phyloP scores from a whole-genome alignment of 2,797 vertebrate species.

The Adelosebastes latens region DNA sequence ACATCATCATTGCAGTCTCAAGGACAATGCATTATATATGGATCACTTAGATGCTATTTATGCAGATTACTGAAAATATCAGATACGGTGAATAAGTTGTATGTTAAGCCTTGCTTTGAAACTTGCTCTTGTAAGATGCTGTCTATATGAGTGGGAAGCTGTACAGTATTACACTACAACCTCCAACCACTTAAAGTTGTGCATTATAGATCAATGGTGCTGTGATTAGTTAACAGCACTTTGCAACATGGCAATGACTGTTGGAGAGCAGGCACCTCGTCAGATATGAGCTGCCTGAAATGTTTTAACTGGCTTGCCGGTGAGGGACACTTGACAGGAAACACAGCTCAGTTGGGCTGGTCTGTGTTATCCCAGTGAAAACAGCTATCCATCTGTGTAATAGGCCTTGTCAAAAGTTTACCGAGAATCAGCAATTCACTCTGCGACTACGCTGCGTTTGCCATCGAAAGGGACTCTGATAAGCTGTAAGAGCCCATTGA shows the following conservation, averaged over 20 bases:
- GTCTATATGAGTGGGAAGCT: constrained; percentile 15
- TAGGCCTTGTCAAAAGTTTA: constrained; percentile 77
- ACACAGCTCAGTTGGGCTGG: constrained; percentile 20
- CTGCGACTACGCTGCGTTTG: constrained; percentile 47
- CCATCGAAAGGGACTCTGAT: constrained; percentile 54
- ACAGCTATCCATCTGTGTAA: constrained; percentile 74
- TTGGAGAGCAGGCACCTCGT: constrained; percentile 38
- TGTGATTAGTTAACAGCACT: constrained; percentile 34
- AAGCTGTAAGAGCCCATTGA: constrained; percentile 56
- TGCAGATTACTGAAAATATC: neutral
- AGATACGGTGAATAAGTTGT: constrained; percentile 3
- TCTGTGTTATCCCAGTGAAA: constrained; percentile 52
- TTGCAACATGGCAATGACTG: constrained; percentile 7
- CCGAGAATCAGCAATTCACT: constrained; percentile 69
- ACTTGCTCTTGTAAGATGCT: neutral
- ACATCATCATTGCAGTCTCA: neutral
- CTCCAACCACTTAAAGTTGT: constrained; percentile 6
- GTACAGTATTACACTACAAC: neutral
- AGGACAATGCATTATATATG: neutral
- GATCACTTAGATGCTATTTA: neutral
- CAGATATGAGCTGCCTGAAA: constrained; percentile 38
- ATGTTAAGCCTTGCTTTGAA: neutral
- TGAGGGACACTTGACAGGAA: constrained; percentile 46
- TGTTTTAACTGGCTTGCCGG: constrained; percentile 34
- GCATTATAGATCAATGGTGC: constrained; percentile 33